Evolutionary conservation across 2,797 vertebrate species (phyloP).

Genomic region (Muscicapa striata): DNA sequence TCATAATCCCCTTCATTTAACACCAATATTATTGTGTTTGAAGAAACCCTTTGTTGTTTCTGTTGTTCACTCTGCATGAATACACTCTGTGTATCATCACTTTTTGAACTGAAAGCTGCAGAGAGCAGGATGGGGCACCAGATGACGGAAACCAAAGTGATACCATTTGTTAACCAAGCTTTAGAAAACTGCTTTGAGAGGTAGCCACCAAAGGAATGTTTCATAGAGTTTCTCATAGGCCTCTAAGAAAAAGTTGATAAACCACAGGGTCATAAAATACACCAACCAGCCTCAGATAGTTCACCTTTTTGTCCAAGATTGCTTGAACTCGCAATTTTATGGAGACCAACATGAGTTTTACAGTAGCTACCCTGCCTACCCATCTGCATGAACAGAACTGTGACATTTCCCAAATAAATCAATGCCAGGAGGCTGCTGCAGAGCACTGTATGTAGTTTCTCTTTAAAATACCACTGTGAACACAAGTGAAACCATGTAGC

Average conservation of each 20-base stretch:
- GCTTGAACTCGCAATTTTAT: neutral
- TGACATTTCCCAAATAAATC: neutral
- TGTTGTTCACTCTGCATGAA: neutral
- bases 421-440: neutral
- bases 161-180: constrained; percentile 18
- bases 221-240: neutral
- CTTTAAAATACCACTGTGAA: neutral
- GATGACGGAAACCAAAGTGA: neutral
- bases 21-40: neutral
- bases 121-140: neutral
- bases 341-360: neutral
- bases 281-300: neutral
- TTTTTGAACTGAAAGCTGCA: constrained; percentile 12
- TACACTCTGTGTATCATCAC: neutral
- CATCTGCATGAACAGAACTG: neutral
- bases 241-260: neutral
- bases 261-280: neutral
- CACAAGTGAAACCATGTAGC: neutral
- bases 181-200: constrained; percentile 31
- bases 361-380: neutral
- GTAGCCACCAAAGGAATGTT: neutral
- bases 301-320: neutral
- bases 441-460: neutral
- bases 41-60: neutral
- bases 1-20: neutral